These are phyloP conservation scores for Coracias cyanogaster DNA, from an alignment of 2,797 vertebrate species.

Conservation along the genomic window DNA sequence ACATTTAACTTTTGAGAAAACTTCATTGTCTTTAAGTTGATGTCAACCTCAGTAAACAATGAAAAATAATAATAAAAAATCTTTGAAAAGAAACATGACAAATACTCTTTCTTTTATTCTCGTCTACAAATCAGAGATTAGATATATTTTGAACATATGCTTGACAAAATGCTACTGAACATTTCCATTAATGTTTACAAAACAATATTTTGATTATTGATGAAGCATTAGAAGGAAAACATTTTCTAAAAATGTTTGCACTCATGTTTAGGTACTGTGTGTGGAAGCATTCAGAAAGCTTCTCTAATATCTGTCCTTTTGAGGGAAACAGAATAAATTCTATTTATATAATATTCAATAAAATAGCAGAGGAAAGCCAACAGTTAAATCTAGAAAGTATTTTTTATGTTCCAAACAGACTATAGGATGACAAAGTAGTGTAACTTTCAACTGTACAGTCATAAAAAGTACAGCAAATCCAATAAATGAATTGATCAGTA, in stretches of 20 bases:
- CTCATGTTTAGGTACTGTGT: background rate
- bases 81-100: background rate
- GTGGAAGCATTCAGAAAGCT: background rate
- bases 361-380: background rate
- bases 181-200: background rate
- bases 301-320: background rate
- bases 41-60: background rate
- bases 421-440: background rate
- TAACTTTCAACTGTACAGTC: background rate
- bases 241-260: background rate
- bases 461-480: background rate
- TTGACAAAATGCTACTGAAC: background rate
- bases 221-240: background rate
- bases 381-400: background rate
- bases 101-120: background rate
- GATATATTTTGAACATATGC: background rate
- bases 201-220: background rate
- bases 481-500: background rate
- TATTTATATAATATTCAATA: background rate
- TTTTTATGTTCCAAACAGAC: background rate
- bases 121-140: background rate
- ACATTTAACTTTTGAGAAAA: background rate
- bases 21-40: background rate
- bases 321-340: background rate
- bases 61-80: background rate